These are phyloP conservation scores for Paramormyrops kingsleyae DNA, from an alignment of 2,113 vertebrate genomes.

Conservation along the genomic window DNA sequence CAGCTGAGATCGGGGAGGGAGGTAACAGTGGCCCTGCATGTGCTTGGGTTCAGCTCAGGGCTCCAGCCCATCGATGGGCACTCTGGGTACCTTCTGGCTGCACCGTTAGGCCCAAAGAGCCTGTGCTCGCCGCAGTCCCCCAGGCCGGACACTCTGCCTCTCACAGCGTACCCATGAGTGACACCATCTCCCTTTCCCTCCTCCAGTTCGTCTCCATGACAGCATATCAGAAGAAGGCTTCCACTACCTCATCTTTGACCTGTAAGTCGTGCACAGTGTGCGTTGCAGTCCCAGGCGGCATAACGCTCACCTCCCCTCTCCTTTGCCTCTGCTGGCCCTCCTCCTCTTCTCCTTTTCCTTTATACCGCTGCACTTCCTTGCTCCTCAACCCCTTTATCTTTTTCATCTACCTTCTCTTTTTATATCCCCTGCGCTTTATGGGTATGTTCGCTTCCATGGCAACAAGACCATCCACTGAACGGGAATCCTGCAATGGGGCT, in stretches of 20 bases:
- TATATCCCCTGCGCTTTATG: not conserved
- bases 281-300: not conserved
- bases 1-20: not conserved
- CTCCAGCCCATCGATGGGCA: not conserved
- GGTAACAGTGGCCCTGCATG: not conserved
- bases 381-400: not conserved
- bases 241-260: slow-evolving; percentile 5
- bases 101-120: not conserved
- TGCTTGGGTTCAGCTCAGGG: not conserved
- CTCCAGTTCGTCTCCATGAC: slow-evolving; percentile 1
- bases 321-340: not conserved
- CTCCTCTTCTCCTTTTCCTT: not conserved
- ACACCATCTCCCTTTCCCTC: not conserved
- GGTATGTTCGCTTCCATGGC: slow-evolving; percentile 19
- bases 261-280: not conserved
- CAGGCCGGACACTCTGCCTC: not conserved
- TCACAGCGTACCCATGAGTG: not conserved
- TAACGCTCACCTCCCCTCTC: not conserved
- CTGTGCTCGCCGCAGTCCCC: not conserved
- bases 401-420: not conserved
- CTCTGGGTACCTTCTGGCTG: not conserved
- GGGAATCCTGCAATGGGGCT: slow-evolving; percentile 11
- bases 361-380: not conserved
- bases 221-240: slow-evolving; percentile 6
- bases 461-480: not conserved